Evolutionary conservation across 2,113 vertebrate species (phyloP), one percentile per base, ranked within the genome.

Genomic region (Pteruthius melanotis): DNA sequence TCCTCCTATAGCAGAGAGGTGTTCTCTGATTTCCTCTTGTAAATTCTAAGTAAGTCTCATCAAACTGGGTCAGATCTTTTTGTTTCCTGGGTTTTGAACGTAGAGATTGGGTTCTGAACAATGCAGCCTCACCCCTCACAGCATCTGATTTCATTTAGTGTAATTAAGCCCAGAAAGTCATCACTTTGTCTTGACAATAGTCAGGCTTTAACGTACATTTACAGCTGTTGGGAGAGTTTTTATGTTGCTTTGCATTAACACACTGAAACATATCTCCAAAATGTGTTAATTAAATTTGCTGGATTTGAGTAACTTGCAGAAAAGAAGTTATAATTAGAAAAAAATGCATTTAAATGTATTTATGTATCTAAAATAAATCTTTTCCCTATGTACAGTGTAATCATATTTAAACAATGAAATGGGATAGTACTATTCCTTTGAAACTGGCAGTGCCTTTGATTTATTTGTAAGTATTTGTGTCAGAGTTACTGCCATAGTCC

Each of bases 251-350:
- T 92, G 47, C 83, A 85, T 96, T 95, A 97, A 56, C 83, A 93
- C 90, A 91, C 93, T 52, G 95, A 95, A 97, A 97, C 94, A 6
- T 94, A 87, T 96, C 96, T 97, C 96, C 79, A 66, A 82, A 97
- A 98, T 86, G 91, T 92, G 97, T 97, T 98, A 97, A 97, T 98
- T 97, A 97, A 97, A 97, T 98, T 97, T 97, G 71, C 95, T 94
- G 69, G 79, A 95, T 96, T 96, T 97, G 93, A 90, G 90, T 96
- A 97, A 98, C 95, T 96, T 94, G 83, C 74, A 93, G 90, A 94
- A 87, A 96, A 95, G 95, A 91, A 92, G 84, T 90, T 95, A 94
- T 96, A 96, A 98, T 97, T 96, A 97, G 87, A 97, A 97, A 97
- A 97, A 96, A 96, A 91, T 56, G 72, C 89, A 94, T 97, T 95